Percentiles rank a stretch among this genome's conserved stretches.
phyloP scores from a whole-genome alignment of 2,113 vertebrate species.

The Actenoides lindsayi region DNA sequence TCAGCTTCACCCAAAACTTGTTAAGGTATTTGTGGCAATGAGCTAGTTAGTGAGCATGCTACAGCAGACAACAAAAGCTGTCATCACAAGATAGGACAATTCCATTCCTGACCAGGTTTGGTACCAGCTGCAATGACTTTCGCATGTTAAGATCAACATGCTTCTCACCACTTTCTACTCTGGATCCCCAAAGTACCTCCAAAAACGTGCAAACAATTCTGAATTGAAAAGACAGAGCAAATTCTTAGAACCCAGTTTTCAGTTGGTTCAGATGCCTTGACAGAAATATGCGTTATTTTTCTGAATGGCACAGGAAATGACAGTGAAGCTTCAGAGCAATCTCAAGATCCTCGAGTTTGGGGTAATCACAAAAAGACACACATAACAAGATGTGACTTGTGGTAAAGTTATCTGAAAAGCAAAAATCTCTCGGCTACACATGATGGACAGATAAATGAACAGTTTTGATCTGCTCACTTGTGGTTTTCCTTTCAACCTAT shows the following conservation, averaged over 20 bases:
- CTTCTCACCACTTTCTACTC: neutral
- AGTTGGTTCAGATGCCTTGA: neutral
- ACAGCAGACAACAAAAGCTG: neutral
- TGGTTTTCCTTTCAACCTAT: slow-evolving; percentile 15
- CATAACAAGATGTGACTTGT: slow-evolving; percentile 34
- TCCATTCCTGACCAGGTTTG: neutral
- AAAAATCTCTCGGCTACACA: neutral
- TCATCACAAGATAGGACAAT: neutral
- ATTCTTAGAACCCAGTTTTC: neutral
- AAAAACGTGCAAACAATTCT: neutral
- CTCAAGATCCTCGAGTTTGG: neutral
- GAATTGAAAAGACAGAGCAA: neutral
- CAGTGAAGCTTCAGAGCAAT: neutral
- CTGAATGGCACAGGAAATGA: neutral
- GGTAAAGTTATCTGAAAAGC: slow-evolving; percentile 22
- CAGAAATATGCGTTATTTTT: neutral
- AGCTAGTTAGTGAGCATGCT: neutral
- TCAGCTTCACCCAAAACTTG: neutral
- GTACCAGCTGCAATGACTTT: neutral
- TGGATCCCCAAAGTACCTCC: neutral
- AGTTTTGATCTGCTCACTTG: slow-evolving; percentile 32
- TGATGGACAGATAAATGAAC: slow-evolving; percentile 43
- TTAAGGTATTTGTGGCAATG: neutral
- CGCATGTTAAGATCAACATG: neutral
- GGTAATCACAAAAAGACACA: neutral